Evolutionary conservation across 2,797 vertebrate genomes (phyloP).

Genomic region (Cyprinodon diabolis): DNA sequence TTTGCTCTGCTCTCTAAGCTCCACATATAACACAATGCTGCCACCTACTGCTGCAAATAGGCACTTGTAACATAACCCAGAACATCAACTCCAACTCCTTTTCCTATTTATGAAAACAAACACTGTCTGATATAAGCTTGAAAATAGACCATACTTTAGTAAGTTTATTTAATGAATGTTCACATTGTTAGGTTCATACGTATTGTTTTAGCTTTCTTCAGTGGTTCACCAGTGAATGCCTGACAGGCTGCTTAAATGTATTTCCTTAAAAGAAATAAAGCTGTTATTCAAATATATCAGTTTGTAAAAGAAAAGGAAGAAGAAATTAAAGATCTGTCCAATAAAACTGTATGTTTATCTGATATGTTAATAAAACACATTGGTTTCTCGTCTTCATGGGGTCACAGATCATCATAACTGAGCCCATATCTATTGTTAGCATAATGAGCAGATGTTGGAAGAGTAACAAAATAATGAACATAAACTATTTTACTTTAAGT

Average conservation of each 20-base stretch:
- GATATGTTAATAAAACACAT: not conserved
- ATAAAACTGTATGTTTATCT: not conserved
- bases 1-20: not conserved
- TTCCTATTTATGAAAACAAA: constrained; percentile 8
- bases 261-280: constrained; percentile 63
- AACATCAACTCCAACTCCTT: constrained; percentile 17
- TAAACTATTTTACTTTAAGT: too few species aligned
- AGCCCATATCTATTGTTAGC: not conserved
- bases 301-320: constrained; percentile 37
- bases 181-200: not conserved
- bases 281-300: constrained; percentile 45
- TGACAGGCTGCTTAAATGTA: constrained; percentile 61
- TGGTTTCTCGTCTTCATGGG: not conserved
- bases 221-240: constrained; percentile 32
- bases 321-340: not conserved
- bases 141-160: not conserved
- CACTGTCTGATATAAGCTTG: not conserved
- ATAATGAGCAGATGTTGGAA: too few species aligned
- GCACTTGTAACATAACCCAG: not conserved
- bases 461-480: too few species aligned
- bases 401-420: not conserved
- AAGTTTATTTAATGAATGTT: not conserved
- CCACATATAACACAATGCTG: constrained; percentile 34
- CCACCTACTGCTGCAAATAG: constrained; percentile 52
- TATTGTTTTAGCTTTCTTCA: constrained; percentile 4